Percentiles rank a stretch among this genome's conserved stretches.
Conservation (phyloP, 2,797 vertebrate genomes). For the Phataginus tricuspis region DNA sequence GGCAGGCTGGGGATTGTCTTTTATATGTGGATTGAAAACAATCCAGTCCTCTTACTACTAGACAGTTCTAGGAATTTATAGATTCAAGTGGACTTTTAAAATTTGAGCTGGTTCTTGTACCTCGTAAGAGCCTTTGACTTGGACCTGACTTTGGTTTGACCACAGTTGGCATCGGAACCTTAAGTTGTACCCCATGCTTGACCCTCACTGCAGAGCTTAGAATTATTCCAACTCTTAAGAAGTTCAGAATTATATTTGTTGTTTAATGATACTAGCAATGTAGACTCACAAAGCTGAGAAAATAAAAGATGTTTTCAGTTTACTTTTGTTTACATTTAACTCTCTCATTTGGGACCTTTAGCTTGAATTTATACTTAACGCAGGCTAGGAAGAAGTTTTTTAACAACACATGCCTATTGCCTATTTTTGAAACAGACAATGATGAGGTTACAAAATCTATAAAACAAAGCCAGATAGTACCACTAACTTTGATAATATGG, state of each 20-base stretch:
- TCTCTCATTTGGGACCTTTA: not conserved
- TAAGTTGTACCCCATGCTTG: not conserved
- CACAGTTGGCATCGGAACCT: not conserved
- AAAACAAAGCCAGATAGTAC: not conserved
- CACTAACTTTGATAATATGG: not conserved
- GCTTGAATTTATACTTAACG: not conserved
- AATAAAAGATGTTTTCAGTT: not conserved
- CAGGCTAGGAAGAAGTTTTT: not conserved
- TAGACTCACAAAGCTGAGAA: not conserved
- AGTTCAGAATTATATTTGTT: not conserved
- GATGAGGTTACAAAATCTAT: not conserved
- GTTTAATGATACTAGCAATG: not conserved
- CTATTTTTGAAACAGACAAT: not conserved
- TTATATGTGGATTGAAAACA: slow-evolving; percentile 50
- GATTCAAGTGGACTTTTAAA: slow-evolving; percentile 49
- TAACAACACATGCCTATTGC: not conserved
- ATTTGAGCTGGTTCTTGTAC: slow-evolving; percentile 22
- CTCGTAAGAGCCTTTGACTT: not conserved
- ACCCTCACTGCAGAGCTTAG: not conserved
- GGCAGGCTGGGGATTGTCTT: slow-evolving; percentile 37
- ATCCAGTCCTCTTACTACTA: slow-evolving; percentile 15
- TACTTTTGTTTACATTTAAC: not conserved
- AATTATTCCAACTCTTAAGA: not conserved
- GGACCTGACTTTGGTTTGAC: not conserved
- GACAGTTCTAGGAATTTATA: slow-evolving; percentile 47